These are phyloP conservation scores for Nesogale talazaci DNA, from an alignment of 2,113 vertebrate species.

Conservation along the genomic window DNA sequence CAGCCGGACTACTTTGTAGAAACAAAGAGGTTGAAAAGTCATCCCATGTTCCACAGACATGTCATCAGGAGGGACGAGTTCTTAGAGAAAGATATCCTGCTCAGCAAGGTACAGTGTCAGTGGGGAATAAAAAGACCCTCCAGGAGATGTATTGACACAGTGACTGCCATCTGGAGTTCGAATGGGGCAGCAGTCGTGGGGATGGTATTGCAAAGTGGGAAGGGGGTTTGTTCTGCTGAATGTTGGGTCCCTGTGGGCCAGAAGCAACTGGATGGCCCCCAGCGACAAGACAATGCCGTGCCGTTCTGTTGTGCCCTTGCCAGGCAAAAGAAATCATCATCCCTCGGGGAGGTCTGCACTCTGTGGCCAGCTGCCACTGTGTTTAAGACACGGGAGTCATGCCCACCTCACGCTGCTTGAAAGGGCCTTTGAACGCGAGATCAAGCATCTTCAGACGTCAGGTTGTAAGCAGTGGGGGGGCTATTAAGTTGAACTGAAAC, in stretches of 20 bases:
- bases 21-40: background rate
- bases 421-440: slow-evolving; percentile 46
- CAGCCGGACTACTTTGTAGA: background rate
- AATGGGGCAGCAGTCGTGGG: background rate
- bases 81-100: background rate
- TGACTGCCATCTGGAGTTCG: background rate
- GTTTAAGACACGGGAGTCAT: slow-evolving; percentile 33
- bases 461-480: slow-evolving; percentile 21
- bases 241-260: no score
- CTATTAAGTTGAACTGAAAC: slow-evolving; percentile 53
- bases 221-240: background rate
- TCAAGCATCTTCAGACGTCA: background rate
- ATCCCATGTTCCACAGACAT: background rate
- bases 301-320: slow-evolving; percentile 15
- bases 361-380: background rate
- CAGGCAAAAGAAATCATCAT: slow-evolving; percentile 37
- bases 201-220: background rate
- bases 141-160: background rate
- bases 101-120: background rate
- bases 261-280: background rate
- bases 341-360: background rate
- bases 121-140: background rate
- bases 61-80: background rate
- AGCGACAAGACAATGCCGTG: background rate
- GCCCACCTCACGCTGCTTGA: background rate